A percentile compares a stretch with the other conserved stretches of the same genome.
Evolutionary conservation across 2,797 vertebrate species (phyloP).

Genomic region (Acropternis orthonyx): DNA sequence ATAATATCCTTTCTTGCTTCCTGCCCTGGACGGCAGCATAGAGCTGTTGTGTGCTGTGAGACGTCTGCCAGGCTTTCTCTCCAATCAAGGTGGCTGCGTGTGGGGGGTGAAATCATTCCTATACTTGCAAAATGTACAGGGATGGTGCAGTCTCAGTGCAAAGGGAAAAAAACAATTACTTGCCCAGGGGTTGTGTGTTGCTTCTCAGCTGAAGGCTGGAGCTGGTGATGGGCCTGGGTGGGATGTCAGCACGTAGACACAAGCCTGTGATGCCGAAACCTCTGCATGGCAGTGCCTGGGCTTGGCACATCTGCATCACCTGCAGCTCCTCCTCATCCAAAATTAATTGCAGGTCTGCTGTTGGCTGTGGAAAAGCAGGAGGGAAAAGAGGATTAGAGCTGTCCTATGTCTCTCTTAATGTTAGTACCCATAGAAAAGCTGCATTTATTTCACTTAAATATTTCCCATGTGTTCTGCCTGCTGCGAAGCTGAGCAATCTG

Average conservation of each 20-base stretch:
- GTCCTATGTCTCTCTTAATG: not conserved
- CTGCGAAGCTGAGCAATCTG: rapidly evolving
- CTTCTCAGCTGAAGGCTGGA: not conserved
- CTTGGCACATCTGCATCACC: rapidly evolving
- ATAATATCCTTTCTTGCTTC: conserved; percentile 56
- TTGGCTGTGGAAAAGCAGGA: not conserved
- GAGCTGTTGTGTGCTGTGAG: not conserved
- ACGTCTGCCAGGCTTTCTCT: not conserved
- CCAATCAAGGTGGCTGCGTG: not conserved
- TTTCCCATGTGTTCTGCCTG: not conserved
- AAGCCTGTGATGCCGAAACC: not conserved
- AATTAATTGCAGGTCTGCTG: not conserved
- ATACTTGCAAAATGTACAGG: not conserved
- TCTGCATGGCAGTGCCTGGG: not conserved
- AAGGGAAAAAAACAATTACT: not conserved
- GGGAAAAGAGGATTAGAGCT: not conserved
- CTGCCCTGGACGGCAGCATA: not conserved
- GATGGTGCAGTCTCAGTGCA: rapidly evolving
- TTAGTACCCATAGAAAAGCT: not conserved
- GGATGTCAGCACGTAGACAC: not conserved
- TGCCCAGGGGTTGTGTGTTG: not conserved
- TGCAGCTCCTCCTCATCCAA: not conserved
- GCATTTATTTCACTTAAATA: not conserved
- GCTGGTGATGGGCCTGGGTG: not conserved
- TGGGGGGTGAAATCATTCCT: conserved; percentile 38